Evolutionary conservation across 2,888 invertebrate genomes (phyloP), one percentile per base, ranked within the genome.

Genomic region (Cecidostiba fungosa): DNA sequence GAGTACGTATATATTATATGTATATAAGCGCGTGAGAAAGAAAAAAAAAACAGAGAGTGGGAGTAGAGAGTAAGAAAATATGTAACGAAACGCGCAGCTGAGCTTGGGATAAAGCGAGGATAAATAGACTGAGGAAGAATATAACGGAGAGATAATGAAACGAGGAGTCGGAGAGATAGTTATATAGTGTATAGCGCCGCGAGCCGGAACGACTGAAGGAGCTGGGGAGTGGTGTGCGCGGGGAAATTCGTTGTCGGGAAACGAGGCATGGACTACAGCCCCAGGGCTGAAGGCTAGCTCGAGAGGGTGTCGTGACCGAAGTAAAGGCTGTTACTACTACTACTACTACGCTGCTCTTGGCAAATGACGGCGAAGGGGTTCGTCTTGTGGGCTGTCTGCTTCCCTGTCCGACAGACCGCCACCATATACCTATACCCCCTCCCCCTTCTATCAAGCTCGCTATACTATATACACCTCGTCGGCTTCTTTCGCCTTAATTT

Each of bases 331-430:
- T 4, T 72, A 12, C 32, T 36, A 12, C 72, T 70, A 5, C 32
- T n/a, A n/a, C 59, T 36, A 3, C 10, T 6, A n/a, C n/a, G 4
- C 70, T 36, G 14, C 32, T 16, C 73, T 39, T 73, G 72, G 70
- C 79, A 82, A 70, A 59, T 82, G 84, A 84, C 79, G 86, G 79
- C 77, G 85, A 83, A 72, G 79, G 72, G 77, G 59, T 74, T 73
- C 62, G 81, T 82, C 74, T 82, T 62, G 62, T 43, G 29, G 74
- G 59, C 81, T 73, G 72, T 73, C 81, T 74, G 81, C 73, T 73
- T 26, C 66, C 81, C 81, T 82, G 73, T 74, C 62, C 74, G 74
- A 62, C 72, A 19, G 43, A 74, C 73, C n/a, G 29, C 43, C 43
- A 12, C 43, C 43, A 23, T 6, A 36, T 66, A 62, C 26, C 47